Conservation (phyloP, 1,140 invertebrate genomes). For the Sitobion miscanthi region DNA sequence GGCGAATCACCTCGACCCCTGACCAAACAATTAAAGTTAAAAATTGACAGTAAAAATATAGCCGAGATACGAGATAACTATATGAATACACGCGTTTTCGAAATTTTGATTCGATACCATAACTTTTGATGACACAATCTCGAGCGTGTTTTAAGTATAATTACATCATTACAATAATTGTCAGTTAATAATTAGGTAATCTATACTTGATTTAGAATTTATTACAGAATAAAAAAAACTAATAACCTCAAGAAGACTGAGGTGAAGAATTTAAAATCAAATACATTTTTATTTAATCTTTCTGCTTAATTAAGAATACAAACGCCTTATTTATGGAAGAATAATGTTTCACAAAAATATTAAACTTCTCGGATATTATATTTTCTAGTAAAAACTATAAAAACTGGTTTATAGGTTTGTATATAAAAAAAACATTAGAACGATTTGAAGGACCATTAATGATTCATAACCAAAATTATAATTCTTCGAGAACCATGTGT, state of each 20-base stretch:
- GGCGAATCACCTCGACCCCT: slow-evolving; percentile 25
- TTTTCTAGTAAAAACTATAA: neutral
- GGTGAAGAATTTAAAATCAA: neutral
- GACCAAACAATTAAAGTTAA: slow-evolving; percentile 14
- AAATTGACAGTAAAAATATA: slow-evolving; percentile 36
- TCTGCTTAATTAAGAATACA: neutral
- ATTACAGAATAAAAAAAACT: neutral
- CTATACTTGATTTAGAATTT: neutral
- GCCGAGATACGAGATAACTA: slow-evolving; percentile 17
- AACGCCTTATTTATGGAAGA: neutral
- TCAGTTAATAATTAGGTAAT: neutral
- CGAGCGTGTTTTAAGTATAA: neutral
- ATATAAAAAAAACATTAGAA: slow-evolving; percentile 11
- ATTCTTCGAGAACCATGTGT: neutral
- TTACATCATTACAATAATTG: neutral
- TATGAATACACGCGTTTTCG: neutral
- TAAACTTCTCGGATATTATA: neutral
- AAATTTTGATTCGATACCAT: neutral
- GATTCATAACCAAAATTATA: neutral
- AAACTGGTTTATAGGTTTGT: neutral
- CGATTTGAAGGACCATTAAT: neutral
- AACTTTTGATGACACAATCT: neutral
- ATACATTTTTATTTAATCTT: neutral
- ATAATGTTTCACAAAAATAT: slow-evolving; percentile 4
- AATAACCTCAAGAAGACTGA: neutral